Conservation (phyloP, 2,888 invertebrate genomes). For the Mermis nigrescens region DNA sequence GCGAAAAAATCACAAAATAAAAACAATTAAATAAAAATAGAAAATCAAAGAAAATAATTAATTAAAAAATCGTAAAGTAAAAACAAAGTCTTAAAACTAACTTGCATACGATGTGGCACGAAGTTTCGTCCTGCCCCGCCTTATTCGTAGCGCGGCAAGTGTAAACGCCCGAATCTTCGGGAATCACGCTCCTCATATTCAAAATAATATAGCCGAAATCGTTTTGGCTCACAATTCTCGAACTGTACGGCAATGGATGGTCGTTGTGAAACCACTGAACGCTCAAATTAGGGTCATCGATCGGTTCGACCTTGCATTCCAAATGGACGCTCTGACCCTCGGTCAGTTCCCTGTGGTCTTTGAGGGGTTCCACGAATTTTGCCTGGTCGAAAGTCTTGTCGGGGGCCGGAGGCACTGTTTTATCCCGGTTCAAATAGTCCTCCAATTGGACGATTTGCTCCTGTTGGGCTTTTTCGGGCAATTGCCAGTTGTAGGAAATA, state of each 20-base stretch:
- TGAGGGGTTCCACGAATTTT: conserved; percentile 66
- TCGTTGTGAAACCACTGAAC: conserved; percentile 92
- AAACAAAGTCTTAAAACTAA: not conserved
- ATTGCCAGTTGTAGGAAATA: conserved; percentile 27
- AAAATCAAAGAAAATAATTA: too few relatives aligned
- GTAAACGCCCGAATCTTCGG: conserved; percentile 88
- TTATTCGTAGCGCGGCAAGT: conserved; percentile 66
- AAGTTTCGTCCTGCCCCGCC: conserved; percentile 78
- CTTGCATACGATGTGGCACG: conserved; percentile 59
- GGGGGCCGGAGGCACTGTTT: conserved; percentile 15
- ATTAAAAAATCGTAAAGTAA: not conserved
- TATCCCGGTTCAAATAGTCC: conserved; percentile 55
- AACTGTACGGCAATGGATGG: conserved; percentile 44
- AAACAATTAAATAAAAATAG: too few relatives aligned
- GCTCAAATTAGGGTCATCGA: conserved; percentile 68
- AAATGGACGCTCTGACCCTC: conserved; percentile 77
- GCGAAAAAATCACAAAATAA: too few relatives aligned
- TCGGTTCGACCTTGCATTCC: conserved; percentile 76
- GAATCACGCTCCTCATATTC: conserved; percentile 75
- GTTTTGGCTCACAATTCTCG: conserved; percentile 72
- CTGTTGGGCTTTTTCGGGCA: conserved; percentile 21
- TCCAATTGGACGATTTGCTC: conserved; percentile 79
- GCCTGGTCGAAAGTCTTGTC: conserved; percentile 42
- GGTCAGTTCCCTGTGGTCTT: conserved; percentile 58
- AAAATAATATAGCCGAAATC: conserved; percentile 93